These are phyloP conservation scores for Trissolcus japonicus DNA, from an alignment of 2,888 invertebrate genomes.

Conservation along the genomic window DNA sequence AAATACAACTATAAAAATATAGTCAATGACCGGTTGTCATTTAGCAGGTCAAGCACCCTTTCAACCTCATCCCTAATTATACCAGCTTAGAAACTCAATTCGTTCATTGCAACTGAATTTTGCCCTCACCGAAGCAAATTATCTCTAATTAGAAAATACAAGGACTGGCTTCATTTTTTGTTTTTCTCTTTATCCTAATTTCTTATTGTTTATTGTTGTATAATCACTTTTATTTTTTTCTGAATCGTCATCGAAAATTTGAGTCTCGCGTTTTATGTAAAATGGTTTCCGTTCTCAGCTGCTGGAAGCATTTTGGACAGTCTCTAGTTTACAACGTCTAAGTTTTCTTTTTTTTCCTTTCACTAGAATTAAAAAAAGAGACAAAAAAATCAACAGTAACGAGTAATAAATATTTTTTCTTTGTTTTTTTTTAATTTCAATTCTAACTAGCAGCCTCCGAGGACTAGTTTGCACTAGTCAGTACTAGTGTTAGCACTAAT, in stretches of 20 bases:
- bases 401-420: constrained; percentile 63
- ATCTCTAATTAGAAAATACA: constrained; percentile 53
- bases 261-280: constrained; percentile 38
- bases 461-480: constrained; percentile 72
- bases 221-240: constrained; percentile 14
- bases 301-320: constrained; percentile 64
- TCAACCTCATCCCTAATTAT: constrained; percentile 61
- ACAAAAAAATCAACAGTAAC: constrained; percentile 56
- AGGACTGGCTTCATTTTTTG: constrained; percentile 50
- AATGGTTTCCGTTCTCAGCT: constrained; percentile 46
- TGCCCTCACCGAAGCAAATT: constrained; percentile 12
- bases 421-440: constrained; percentile 53
- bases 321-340: constrained; percentile 52
- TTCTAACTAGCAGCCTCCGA: constrained; percentile 73
- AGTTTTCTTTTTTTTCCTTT: constrained; percentile 34
- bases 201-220: constrained; percentile 31
- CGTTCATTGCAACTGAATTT: constrained; percentile 34
- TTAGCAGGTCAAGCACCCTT: constrained; percentile 61
- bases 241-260: constrained; percentile 3
- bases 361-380: constrained; percentile 11
- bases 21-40: constrained; percentile 46
- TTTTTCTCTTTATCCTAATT: constrained; percentile 53
- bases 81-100: constrained; percentile 59
- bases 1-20: constrained; percentile 57
- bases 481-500: constrained; percentile 69